Conservation (phyloP, 1,140 invertebrate genomes). For the Nilaparvata lugens region DNA sequence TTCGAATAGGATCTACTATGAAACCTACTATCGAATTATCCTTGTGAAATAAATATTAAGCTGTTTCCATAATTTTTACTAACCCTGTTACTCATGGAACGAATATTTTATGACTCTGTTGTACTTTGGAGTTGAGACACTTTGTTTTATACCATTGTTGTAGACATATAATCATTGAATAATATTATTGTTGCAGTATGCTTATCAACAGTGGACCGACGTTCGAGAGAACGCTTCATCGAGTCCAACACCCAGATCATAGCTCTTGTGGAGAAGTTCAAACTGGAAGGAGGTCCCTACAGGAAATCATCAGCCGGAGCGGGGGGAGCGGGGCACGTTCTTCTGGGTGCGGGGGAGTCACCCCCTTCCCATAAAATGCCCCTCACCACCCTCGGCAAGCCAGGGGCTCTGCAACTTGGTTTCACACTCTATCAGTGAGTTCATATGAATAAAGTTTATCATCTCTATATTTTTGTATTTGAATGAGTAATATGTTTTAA, state of each 20-base stretch:
- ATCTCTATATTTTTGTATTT: no score
- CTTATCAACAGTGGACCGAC: slow-evolving; percentile 80
- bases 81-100: no score
- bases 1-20: no score
- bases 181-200: slow-evolving; percentile 60
- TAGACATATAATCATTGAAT: slow-evolving; percentile 9
- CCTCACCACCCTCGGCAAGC: slow-evolving; percentile 57
- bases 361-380: slow-evolving; percentile 45
- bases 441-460: no score
- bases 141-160: slow-evolving; percentile 4
- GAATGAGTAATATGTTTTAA: no score
- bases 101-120: no score
- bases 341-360: slow-evolving; percentile 35
- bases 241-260: slow-evolving; percentile 90
- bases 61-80: no score
- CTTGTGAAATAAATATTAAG: no score
- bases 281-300: slow-evolving; percentile 62
- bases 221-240: slow-evolving; percentile 77
- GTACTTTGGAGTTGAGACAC: no score
- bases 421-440: slow-evolving; percentile 68
- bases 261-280: slow-evolving; percentile 83
- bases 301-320: slow-evolving; percentile 41
- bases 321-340: slow-evolving; percentile 30
- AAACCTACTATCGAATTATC: no score
- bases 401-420: slow-evolving; percentile 58